Conservation (phyloP, 2,797 vertebrate genomes). For the Hypotaenidia okinawae region DNA sequence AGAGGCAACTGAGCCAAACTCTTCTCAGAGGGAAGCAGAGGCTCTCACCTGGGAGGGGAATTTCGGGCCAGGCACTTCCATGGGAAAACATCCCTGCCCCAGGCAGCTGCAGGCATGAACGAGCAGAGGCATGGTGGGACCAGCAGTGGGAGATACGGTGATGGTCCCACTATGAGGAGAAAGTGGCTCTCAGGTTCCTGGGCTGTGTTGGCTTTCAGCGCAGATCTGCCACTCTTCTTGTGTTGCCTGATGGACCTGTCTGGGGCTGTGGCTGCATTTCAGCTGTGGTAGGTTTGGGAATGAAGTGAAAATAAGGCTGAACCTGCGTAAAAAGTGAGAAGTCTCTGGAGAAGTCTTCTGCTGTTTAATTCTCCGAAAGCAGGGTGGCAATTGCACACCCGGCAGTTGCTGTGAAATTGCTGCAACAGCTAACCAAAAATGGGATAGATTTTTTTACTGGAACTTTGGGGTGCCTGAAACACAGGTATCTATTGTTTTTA, state of each 20-base stretch:
- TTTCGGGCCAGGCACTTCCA: not conserved
- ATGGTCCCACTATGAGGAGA: accelerated
- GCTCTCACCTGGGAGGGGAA: not conserved
- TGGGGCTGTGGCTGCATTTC: not conserved
- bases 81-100: not conserved
- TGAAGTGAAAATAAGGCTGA: conserved; percentile 26
- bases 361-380: conserved; percentile 27
- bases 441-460: not conserved
- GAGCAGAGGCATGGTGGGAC: accelerated
- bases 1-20: not conserved
- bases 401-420: conserved; percentile 30
- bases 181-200: not conserved
- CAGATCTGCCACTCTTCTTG: not conserved
- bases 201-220: accelerated
- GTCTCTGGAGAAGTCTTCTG: conserved; percentile 36
- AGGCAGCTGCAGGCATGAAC: not conserved
- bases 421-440: not conserved
- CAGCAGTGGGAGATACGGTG: accelerated
- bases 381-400: conserved; percentile 3
- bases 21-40: not conserved
- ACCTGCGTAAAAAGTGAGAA: conserved; percentile 12
- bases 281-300: not conserved
- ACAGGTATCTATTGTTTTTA: not conserved
- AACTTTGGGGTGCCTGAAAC: conserved; percentile 1
- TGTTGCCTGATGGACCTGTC: not conserved